Evolutionary conservation across 2,888 invertebrate species (phyloP).

Genomic region (Oligia fasciuncula): DNA sequence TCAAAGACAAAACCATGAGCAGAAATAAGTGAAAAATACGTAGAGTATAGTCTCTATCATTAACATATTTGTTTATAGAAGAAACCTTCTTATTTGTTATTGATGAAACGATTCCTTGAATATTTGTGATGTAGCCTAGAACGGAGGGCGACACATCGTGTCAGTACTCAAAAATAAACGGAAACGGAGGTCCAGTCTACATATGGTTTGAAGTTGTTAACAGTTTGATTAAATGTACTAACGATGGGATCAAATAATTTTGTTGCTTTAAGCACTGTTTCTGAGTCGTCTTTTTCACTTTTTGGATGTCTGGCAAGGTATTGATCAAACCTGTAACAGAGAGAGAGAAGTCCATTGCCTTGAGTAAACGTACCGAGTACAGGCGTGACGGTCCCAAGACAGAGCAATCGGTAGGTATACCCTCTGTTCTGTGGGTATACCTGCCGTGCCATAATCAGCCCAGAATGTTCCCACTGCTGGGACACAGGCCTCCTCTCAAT

Average conservation of each 20-base stretch:
- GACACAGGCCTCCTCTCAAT: too few species aligned
- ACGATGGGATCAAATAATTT: constrained; percentile 63
- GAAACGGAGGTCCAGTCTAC: constrained; percentile 66
- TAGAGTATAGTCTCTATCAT: constrained; percentile 76
- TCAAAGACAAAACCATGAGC: constrained; percentile 79
- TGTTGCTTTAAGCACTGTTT: constrained; percentile 46
- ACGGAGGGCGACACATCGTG: constrained; percentile 84
- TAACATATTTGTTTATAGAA: constrained; percentile 79
- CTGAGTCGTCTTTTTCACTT: constrained; percentile 57
- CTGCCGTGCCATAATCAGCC: too few species aligned
- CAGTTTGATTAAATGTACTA: constrained; percentile 73
- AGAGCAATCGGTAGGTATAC: neutral
- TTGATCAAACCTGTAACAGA: constrained; percentile 69
- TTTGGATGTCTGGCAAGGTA: constrained; percentile 64
- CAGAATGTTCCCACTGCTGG: too few species aligned
- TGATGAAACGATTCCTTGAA: constrained; percentile 85
- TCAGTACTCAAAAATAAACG: constrained; percentile 82
- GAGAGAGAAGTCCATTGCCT: neutral
- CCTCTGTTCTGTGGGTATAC: too few species aligned
- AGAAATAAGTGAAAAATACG: constrained; percentile 81
- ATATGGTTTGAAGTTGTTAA: constrained; percentile 69
- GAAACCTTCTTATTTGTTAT: constrained; percentile 83
- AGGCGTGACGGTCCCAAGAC: neutral
- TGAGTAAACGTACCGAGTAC: neutral
- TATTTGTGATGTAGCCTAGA: constrained; percentile 89